Evolutionary conservation across 1,140 invertebrate genomes (phyloP).

Genomic region (Coenobita brevimanus): DNA sequence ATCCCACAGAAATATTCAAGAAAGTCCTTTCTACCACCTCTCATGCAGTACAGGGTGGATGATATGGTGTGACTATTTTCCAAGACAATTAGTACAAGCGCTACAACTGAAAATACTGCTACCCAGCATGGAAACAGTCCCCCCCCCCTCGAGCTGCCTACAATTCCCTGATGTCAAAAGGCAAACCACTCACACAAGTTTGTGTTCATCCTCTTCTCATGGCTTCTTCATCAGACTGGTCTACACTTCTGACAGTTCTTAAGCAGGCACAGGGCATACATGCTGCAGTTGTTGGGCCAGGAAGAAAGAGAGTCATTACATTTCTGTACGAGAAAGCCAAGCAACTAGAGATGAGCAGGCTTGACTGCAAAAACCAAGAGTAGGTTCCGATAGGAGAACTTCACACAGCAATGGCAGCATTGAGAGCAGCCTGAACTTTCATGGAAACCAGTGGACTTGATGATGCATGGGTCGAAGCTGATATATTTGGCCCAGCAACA

Average conservation of each 20-base stretch:
- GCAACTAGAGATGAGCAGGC: not conserved
- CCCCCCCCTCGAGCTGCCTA: not conserved
- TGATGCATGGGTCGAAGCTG: constrained; percentile 12
- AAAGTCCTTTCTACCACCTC: too few species aligned
- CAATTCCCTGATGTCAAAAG: too few species aligned
- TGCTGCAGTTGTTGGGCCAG: constrained; percentile 1
- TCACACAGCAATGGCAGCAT: constrained; percentile 9
- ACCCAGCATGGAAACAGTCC: too few species aligned
- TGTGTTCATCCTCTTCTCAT: not conserved
- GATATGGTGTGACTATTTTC: too few species aligned
- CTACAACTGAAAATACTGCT: too few species aligned
- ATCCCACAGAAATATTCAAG: too few species aligned
- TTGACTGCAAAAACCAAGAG: not conserved
- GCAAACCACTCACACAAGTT: not conserved
- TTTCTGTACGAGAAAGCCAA: not conserved
- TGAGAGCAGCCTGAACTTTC: not conserved
- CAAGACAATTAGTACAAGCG: too few species aligned
- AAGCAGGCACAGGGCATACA: constrained; percentile 22
- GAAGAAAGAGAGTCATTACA: constrained; percentile 7
- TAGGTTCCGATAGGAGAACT: constrained; percentile 8
- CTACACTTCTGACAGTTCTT: constrained; percentile 6
- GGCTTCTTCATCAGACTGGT: constrained; percentile 6
- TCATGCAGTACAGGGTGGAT: too few species aligned
- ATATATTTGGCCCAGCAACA: constrained; percentile 4
- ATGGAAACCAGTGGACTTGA: constrained; percentile 18